Conservation (phyloP, 2,113 vertebrate genomes). For the Rana temporaria region DNA sequence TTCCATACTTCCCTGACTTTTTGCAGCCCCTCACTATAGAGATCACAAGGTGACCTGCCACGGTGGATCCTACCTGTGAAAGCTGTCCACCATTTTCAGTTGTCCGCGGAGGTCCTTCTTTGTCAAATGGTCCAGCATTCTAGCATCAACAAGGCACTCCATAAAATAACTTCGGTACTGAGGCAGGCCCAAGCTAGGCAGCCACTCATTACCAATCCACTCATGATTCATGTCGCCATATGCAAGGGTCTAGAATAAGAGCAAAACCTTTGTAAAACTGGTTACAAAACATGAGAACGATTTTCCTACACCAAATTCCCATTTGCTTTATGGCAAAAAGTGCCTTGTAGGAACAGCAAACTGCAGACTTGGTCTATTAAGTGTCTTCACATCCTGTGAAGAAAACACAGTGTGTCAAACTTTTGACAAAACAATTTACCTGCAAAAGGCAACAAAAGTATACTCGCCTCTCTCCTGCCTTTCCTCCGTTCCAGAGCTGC, state of each 20-base stretch:
- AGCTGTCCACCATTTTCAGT: constrained; percentile 98
- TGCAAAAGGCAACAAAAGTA: too few species aligned
- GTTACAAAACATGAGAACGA: neutral
- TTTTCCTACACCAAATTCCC: too few species aligned
- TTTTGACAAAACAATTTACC: too few species aligned
- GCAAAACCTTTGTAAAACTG: neutral
- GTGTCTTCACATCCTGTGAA: too few species aligned
- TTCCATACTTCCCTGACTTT: neutral
- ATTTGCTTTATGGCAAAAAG: too few species aligned
- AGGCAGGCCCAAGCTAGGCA: constrained; percentile 91
- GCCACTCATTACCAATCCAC: constrained; percentile 98
- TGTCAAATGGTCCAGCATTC: constrained; percentile 97
- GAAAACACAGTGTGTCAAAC: too few species aligned
- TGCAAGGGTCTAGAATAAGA: constrained; percentile 81
- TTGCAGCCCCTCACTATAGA: neutral
- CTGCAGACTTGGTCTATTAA: too few species aligned
- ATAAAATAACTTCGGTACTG: constrained; percentile 99
- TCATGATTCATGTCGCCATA: constrained; percentile 99
- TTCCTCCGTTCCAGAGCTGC: too few species aligned
- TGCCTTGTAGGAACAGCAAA: too few species aligned
- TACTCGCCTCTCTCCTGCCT: too few species aligned
- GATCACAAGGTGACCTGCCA: neutral
- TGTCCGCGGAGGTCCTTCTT: constrained; percentile 97
- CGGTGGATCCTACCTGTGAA: constrained; percentile 82
- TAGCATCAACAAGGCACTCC: constrained; percentile 98